These are phyloP conservation scores for Urocyon cinereoargenteus DNA, from an alignment of 2,797 vertebrate genomes.

Conservation along the genomic window DNA sequence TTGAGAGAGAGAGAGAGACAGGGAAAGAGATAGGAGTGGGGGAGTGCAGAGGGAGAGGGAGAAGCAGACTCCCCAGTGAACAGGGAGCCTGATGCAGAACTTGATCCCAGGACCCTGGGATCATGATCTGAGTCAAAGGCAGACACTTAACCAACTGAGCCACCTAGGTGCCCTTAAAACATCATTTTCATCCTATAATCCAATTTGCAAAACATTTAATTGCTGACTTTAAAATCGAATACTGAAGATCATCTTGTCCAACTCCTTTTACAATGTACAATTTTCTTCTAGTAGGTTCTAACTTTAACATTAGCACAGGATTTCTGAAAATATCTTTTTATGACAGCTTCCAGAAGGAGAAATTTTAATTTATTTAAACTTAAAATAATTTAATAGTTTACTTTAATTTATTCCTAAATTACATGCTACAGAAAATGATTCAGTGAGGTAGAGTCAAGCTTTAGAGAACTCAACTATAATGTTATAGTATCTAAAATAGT, in stretches of 20 bases:
- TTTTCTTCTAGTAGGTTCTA: not conserved
- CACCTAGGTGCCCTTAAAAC: not conserved
- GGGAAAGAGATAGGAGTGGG: too few species aligned
- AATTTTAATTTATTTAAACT: not conserved
- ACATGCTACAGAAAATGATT: not conserved
- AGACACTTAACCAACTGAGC: too few species aligned
- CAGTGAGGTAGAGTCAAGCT: not conserved
- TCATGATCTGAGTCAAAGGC: too few species aligned
- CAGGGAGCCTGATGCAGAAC: too few species aligned
- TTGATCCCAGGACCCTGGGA: too few species aligned
- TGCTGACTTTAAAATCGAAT: not conserved
- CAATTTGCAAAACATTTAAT: not conserved
- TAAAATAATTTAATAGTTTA: not conserved
- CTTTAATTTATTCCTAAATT: not conserved
- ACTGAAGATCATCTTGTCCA: not conserved
- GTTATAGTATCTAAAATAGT: not conserved
- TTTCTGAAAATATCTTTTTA: constrained; percentile 24
- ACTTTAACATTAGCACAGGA: not conserved
- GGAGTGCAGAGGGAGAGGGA: too few species aligned
- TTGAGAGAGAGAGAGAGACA: too few species aligned
- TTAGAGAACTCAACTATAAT: not conserved
- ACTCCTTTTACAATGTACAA: not conserved
- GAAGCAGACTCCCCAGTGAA: too few species aligned
- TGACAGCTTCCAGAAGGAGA: not conserved
- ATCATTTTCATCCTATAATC: not conserved